phyloP scores from a whole-genome alignment of 2,113 vertebrate genomes.

The Crotalus horridus region DNA sequence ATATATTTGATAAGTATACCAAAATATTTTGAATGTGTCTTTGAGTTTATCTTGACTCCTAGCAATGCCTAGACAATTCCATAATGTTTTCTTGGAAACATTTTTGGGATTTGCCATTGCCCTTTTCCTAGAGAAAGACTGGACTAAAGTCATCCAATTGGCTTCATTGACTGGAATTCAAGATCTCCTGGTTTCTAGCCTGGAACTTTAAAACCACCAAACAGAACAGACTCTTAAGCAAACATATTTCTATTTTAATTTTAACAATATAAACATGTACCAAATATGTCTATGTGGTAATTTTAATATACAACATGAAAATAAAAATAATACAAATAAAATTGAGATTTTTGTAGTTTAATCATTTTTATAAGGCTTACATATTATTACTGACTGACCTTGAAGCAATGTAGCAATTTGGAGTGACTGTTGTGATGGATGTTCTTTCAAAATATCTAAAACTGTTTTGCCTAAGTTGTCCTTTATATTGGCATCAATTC shows the following conservation, averaged over 20 bases:
- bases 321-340: not conserved
- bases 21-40: not conserved
- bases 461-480: slow-evolving; percentile 87
- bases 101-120: not conserved
- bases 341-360: not conserved
- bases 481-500: slow-evolving; percentile 87
- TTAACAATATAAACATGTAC: not conserved
- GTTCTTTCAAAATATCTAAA: slow-evolving; percentile 90
- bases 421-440: slow-evolving; percentile 90
- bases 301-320: not conserved
- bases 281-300: not conserved
- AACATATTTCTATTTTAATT: not conserved
- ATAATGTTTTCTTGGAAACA: not conserved
- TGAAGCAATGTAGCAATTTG: slow-evolving; percentile 93
- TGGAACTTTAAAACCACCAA: not conserved
- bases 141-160: not conserved
- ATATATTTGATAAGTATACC: not conserved
- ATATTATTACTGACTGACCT: slow-evolving; percentile 69
- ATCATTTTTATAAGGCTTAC: slow-evolving; percentile 19
- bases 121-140: not conserved
- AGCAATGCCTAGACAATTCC: not conserved
- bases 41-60: not conserved
- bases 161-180: not conserved
- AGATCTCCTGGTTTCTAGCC: not conserved
- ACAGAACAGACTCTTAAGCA: not conserved